Evolutionary conservation across 2,888 invertebrate species (phyloP), one percentile per base, ranked within the genome.

Genomic region (Neria commutata): DNA sequence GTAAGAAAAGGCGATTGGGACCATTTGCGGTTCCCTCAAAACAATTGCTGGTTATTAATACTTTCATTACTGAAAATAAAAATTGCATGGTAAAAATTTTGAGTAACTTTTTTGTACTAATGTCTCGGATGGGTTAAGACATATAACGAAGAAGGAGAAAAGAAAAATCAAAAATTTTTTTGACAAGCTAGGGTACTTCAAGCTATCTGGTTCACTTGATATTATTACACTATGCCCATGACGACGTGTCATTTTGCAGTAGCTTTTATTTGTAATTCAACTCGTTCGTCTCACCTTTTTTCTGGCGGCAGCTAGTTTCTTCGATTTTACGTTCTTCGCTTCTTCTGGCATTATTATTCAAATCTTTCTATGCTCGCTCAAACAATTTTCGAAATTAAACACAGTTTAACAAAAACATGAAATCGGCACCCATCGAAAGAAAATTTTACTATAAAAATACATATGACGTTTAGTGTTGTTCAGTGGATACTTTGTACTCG

Each of bases 301-400:
- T 21, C 76, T 71, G 5, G 82, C 81, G 6, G 82, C 81, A 17
- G 82, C 82, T 62, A 81, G 61, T 56, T 81, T 81, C 56, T 79
- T 75, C 3, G 79, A 77, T 61, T 81, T 81, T 50, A 58, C 72
- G 65, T 79, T 76, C 23, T 75, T 76, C 21, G 74, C 64, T 54
- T 79, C 78, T 58, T 78, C 77, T 8, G 76, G 75, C 79, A 79
- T 79, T 14, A 29, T 11, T 29, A n/a, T n/a, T 29, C 11, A 29
- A 29, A 29, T 29, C 6, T 29, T 8, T 11, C 11, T 29, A 8
- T 8, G 6, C 11, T 29, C 6, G 24, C n/a, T 42, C 5, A 16
- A n/a, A 16, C 42, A 17, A 42, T 42, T 42, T 42, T 29, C 11
- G 6, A 29, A 29, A 6, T 29, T 29, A n/a, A n/a, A n/a, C n/a